phyloP scores from a whole-genome alignment of 1,140 invertebrate genomes.

The Pogonomyrmex barbatus region DNA sequence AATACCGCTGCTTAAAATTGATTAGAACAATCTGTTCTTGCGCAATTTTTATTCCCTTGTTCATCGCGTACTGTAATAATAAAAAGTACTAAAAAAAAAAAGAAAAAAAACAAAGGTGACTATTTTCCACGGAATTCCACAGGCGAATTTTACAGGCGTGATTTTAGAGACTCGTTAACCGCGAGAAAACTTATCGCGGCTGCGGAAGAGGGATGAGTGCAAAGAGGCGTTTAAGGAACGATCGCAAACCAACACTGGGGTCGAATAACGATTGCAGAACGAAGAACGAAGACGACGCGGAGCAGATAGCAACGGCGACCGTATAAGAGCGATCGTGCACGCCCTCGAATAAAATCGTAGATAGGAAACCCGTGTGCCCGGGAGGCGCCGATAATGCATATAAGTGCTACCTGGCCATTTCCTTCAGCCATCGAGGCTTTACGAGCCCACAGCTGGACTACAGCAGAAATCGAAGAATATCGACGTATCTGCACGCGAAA shows the following conservation, averaged over 20 bases:
- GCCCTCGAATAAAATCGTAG: conserved; percentile 56
- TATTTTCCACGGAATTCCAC: neutral
- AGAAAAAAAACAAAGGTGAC: neutral
- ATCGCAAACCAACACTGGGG: conserved; percentile 34
- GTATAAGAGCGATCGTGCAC: conserved; percentile 47
- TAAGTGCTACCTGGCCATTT: conserved; percentile 43
- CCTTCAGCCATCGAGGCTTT: conserved; percentile 20
- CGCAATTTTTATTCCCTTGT: neutral
- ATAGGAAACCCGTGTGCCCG: conserved; percentile 32
- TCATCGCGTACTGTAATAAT: neutral
- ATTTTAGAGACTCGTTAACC: conserved; percentile 48
- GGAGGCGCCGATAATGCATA: conserved; percentile 39
- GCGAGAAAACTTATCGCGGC: conserved; percentile 54
- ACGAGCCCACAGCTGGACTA: neutral
- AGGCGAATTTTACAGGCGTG: conserved; percentile 18
- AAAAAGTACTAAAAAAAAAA: neutral
- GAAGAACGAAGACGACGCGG: conserved; percentile 31
- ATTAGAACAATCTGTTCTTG: neutral
- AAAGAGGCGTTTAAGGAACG: conserved; percentile 39
- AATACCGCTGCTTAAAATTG: neutral
- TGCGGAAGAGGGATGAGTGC: conserved; percentile 2
- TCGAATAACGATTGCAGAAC: conserved; percentile 41
- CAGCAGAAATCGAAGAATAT: conserved; percentile 36
- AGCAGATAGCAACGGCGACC: conserved; percentile 44
- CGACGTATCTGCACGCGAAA: neutral